These are phyloP conservation scores for Ictidomys tridecemlineatus DNA, from an alignment of 2,113 vertebrate species.

Conservation along the genomic window DNA sequence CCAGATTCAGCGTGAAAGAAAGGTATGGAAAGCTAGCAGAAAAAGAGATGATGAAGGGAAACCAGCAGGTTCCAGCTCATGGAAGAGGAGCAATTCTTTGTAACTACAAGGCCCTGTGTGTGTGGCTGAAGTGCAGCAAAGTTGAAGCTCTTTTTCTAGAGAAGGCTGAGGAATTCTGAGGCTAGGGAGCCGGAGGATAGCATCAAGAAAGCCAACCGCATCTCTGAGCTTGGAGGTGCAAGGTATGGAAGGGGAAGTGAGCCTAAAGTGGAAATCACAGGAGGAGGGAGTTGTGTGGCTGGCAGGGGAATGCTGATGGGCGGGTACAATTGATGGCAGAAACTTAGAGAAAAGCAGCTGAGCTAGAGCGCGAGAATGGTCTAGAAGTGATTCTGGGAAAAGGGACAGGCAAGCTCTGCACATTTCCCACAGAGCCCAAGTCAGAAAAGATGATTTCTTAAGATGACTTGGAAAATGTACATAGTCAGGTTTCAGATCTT, in stretches of 20 bases:
- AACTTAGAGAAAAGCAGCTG: background rate
- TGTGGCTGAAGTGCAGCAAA: background rate
- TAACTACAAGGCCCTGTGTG: background rate
- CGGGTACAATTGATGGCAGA: background rate
- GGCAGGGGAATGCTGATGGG: background rate
- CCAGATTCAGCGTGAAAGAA: background rate
- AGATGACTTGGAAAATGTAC: constrained; percentile 7
- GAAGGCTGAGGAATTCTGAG: background rate
- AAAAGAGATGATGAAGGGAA: background rate
- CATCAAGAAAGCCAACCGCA: background rate
- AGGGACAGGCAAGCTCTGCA: background rate
- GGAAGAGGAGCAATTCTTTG: background rate
- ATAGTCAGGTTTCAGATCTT: background rate
- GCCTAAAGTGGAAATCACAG: background rate
- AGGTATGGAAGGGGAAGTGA: background rate
- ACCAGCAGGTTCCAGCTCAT: background rate
- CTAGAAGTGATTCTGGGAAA: constrained; percentile 21
- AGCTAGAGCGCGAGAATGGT: background rate
- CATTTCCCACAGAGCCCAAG: background rate
- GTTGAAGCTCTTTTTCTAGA: background rate
- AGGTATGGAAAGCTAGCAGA: background rate
- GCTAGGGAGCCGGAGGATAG: background rate
- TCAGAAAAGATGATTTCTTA: constrained; percentile 13
- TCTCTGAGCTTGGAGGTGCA: background rate
- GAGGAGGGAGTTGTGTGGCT: background rate